Conservation (phyloP, 64 coral and sea anemone species). For the Pocillopora verrucosa region DNA sequence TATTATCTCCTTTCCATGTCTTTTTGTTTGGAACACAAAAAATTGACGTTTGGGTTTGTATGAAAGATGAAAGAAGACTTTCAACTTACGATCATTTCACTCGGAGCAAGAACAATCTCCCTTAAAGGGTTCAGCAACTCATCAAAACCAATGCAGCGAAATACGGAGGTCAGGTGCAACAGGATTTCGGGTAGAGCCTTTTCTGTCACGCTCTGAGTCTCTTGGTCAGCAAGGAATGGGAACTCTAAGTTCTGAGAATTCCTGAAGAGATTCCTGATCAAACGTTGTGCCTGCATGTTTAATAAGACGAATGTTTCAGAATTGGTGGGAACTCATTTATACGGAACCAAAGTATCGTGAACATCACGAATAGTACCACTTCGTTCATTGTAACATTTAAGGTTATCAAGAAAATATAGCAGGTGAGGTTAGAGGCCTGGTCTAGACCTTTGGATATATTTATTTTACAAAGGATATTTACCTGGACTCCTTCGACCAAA, state of each 20-base stretch:
- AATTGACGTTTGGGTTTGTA: too few species aligned
- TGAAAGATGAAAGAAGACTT: not conserved
- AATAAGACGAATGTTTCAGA: not conserved
- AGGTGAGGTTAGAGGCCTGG: too few species aligned
- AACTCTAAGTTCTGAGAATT: conserved; percentile 3
- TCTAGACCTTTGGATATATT: too few species aligned
- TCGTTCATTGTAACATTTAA: too few species aligned
- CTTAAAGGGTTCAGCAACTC: conserved; percentile 3
- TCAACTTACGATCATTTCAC: not conserved
- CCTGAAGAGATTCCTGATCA: conserved; percentile 12
- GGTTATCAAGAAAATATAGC: too few species aligned
- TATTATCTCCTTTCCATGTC: too few species aligned
- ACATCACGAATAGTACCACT: too few species aligned
- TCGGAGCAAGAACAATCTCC: conserved; percentile 7
- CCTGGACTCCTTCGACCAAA: too few species aligned
- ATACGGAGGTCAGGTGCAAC: conserved; percentile 12
- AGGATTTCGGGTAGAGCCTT: conserved; percentile 25
- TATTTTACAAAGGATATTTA: too few species aligned
- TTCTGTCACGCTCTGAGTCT: not conserved
- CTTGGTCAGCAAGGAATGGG: not conserved
- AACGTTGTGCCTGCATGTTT: not conserved
- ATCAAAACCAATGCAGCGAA: conserved; percentile 35
- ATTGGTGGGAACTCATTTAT: too few species aligned
- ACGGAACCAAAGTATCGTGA: too few species aligned
- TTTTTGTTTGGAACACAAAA: too few species aligned